These are phyloP conservation scores for Lepas anatifera DNA, from an alignment of 2,888 invertebrate species.

Conservation along the genomic window DNA sequence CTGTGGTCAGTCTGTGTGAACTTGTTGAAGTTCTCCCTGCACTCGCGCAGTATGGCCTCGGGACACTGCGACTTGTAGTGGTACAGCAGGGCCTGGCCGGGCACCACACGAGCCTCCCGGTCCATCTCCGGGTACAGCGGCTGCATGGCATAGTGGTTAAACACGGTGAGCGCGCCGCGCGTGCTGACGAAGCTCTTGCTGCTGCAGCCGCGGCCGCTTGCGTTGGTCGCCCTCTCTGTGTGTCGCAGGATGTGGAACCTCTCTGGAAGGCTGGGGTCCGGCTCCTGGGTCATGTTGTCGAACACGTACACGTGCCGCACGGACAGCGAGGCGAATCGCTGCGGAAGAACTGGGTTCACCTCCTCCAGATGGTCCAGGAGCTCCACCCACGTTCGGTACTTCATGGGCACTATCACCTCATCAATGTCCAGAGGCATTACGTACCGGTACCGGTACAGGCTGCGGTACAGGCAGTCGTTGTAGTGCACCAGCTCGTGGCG, in stretches of 20 bases:
- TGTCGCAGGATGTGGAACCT: slow-evolving; percentile 39
- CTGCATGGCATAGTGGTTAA: slow-evolving; percentile 59
- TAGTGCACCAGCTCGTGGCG: slow-evolving; percentile 59
- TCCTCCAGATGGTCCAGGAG: slow-evolving; percentile 41
- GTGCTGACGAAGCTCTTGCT: slow-evolving; percentile 59
- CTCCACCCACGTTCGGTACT: slow-evolving; percentile 44
- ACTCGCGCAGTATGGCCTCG: slow-evolving; percentile 23
- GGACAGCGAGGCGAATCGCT: slow-evolving; percentile 44
- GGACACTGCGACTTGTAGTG: slow-evolving; percentile 47
- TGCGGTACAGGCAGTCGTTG: slow-evolving; percentile 64
- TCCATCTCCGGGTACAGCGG: slow-evolving; percentile 43
- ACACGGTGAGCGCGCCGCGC: slow-evolving; percentile 51
- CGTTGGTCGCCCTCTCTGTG: slow-evolving; percentile 42
- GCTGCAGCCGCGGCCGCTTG: slow-evolving; percentile 51
- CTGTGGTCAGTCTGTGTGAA: slow-evolving; percentile 20
- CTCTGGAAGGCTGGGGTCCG: slow-evolving; percentile 21
- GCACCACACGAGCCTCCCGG: slow-evolving; percentile 26
- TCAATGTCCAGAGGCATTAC: slow-evolving; percentile 59
- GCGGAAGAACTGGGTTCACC: slow-evolving; percentile 34
- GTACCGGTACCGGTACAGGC: slow-evolving; percentile 48
- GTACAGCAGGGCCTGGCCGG: slow-evolving; percentile 48
- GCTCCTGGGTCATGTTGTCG: slow-evolving; percentile 30
- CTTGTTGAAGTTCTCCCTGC: slow-evolving; percentile 21
- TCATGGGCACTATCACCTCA: slow-evolving; percentile 55
- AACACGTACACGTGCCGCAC: slow-evolving; percentile 58